Evolutionary conservation across 2,888 invertebrate genomes (phyloP).

Genomic region (Cheilosia vulpina): DNA sequence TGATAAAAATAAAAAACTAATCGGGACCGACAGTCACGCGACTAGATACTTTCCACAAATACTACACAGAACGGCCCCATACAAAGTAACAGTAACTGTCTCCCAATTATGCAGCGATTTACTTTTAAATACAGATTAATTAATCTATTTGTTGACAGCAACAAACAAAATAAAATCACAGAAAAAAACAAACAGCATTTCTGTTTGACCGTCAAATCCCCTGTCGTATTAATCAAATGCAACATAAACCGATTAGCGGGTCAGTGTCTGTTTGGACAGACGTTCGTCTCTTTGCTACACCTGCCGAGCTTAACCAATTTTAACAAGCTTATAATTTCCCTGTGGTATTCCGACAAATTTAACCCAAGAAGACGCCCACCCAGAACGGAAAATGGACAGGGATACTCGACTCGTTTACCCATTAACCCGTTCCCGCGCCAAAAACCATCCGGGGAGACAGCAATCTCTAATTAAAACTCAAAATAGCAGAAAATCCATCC

Average conservation of each 20-base stretch:
- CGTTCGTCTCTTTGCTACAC: slow-evolving; percentile 40
- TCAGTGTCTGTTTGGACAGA: slow-evolving; percentile 30
- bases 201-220: slow-evolving; percentile 51
- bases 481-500: slow-evolving; percentile 71
- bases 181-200: slow-evolving; percentile 9
- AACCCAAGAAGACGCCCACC: slow-evolving; percentile 30
- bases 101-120: slow-evolving; percentile 48
- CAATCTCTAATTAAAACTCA: slow-evolving; percentile 72
- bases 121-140: slow-evolving; percentile 64
- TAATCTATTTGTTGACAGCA: slow-evolving; percentile 42
- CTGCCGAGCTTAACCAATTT: slow-evolving; percentile 70
- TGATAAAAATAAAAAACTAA: no score
- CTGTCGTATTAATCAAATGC: slow-evolving; percentile 68
- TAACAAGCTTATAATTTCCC: slow-evolving; percentile 75
- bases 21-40: background rate
- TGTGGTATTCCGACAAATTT: slow-evolving; percentile 67
- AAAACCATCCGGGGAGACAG: background rate
- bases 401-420: background rate
- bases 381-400: slow-evolving; percentile 1
- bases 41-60: no score
- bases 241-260: slow-evolving; percentile 72
- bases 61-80: background rate
- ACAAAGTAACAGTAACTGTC: no score
- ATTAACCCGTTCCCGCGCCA: slow-evolving; percentile 23
- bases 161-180: background rate